These are phyloP conservation scores for Coturnix japonica DNA, from an alignment of 2,113 vertebrate species.

Conservation along the genomic window DNA sequence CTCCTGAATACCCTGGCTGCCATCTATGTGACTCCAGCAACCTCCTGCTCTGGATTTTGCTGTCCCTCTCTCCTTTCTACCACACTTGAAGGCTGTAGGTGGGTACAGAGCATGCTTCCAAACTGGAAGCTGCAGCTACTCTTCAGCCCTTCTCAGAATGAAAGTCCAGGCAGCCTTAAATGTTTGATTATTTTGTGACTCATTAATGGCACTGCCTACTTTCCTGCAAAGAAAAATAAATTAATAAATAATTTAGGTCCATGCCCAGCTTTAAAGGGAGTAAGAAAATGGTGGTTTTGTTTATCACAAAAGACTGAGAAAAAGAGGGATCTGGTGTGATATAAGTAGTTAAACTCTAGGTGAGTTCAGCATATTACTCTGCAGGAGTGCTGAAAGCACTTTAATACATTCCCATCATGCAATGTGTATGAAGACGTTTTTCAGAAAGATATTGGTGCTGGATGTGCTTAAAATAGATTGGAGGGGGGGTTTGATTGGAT, in stretches of 20 bases:
- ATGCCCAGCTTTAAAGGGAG: not conserved
- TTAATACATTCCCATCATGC: not conserved
- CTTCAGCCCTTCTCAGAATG: not conserved
- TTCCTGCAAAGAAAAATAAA: not conserved
- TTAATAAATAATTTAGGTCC: not conserved
- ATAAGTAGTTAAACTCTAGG: not conserved
- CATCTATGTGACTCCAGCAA: not conserved
- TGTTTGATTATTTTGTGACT: constrained; percentile 44
- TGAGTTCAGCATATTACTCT: constrained; percentile 12
- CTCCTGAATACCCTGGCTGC: not conserved
- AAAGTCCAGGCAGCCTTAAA: constrained; percentile 25
- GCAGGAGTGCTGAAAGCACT: constrained; percentile 36
- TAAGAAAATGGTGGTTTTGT: not conserved
- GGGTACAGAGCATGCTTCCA: not conserved
- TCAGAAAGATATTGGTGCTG: constrained; percentile 16
- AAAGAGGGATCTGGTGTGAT: not conserved
- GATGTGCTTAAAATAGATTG: constrained; percentile 6
- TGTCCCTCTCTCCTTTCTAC: not conserved
- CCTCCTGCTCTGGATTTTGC: not conserved
- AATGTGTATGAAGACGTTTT: not conserved
- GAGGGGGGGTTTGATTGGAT: not conserved
- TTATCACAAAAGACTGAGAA: not conserved
- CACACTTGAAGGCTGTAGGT: not conserved
- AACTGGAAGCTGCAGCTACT: not conserved
- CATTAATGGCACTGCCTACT: not conserved